Conservation (phyloP, 2,797 vertebrate genomes). For the Acestrorhynchus altus region DNA sequence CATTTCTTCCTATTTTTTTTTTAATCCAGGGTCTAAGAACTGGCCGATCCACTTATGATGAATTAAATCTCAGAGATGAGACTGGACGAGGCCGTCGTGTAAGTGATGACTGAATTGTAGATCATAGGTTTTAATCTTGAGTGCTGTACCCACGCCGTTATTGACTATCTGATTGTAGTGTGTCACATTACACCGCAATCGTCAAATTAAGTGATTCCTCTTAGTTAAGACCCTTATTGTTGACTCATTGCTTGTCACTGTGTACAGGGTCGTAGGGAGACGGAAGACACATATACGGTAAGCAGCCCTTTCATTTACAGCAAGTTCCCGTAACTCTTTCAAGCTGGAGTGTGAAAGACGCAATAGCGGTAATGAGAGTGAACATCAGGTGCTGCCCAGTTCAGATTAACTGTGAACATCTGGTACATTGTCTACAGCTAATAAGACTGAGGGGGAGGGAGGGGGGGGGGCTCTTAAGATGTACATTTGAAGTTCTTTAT, state of each 20-base stretch:
- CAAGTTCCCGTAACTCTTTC: not conserved
- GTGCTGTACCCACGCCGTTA: not conserved
- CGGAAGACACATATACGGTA: slow-evolving; percentile 67
- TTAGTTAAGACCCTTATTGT: not conserved
- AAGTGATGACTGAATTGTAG: not conserved
- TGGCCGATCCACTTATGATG: slow-evolving; percentile 15
- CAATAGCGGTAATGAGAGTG: not conserved
- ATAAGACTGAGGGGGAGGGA: not conserved
- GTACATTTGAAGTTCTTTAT: not conserved
- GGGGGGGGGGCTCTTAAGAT: not conserved
- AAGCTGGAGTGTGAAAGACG: not conserved
- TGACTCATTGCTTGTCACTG: not conserved
- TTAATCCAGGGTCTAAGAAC: not conserved
- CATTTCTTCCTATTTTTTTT: not conserved
- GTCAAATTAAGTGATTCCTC: not conserved
- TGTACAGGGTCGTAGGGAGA: slow-evolving; percentile 60
- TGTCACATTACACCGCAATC: no score
- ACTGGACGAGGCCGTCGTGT: slow-evolving; percentile 35
- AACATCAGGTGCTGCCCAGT: not conserved
- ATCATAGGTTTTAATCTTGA: not conserved
- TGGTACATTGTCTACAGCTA: not conserved
- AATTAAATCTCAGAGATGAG: slow-evolving; percentile 33
- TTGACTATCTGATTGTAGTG: not conserved
- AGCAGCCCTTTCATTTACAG: not conserved
- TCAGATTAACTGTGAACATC: slow-evolving; percentile 3